Conservation (phyloP, 1,140 invertebrate species). For the Drosophila seguyi region DNA sequence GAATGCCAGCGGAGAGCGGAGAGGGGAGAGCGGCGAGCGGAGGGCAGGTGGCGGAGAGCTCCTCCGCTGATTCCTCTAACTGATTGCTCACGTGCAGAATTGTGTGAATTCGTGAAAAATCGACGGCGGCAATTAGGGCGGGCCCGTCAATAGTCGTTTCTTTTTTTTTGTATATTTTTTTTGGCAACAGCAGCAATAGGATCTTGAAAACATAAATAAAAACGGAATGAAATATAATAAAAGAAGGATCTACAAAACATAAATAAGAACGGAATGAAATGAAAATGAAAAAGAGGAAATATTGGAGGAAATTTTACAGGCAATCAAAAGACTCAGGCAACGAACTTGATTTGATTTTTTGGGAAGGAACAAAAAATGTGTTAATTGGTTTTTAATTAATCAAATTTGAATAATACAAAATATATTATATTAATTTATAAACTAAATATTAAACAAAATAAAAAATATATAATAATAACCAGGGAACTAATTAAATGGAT, state of each 20-base stretch:
- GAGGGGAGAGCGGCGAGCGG: slow-evolving; percentile 5
- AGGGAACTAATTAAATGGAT: too few relatives aligned
- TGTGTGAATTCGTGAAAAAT: slow-evolving; percentile 83
- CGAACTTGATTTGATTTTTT: slow-evolving; percentile 71
- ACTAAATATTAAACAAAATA: too few relatives aligned
- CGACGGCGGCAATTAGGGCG: slow-evolving; percentile 80
- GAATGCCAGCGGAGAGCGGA: slow-evolving; percentile 64
- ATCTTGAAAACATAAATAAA: background rate
- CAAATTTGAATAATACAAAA: too few relatives aligned
- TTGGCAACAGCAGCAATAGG: slow-evolving; percentile 32
- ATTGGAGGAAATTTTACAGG: slow-evolving; percentile 4
- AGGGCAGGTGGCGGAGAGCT: slow-evolving; percentile 7
- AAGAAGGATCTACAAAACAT: background rate
- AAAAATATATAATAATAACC: too few relatives aligned
- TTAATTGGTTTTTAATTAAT: too few relatives aligned
- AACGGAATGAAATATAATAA: background rate
- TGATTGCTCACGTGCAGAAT: slow-evolving; percentile 64
- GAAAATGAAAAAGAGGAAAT: background rate
- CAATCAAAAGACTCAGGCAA: slow-evolving; percentile 82
- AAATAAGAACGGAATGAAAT: background rate
- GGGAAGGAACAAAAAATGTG: too few relatives aligned
- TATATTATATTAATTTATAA: too few relatives aligned
- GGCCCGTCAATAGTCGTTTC: slow-evolving; percentile 33
- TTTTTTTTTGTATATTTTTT: background rate
- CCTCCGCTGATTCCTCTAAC: slow-evolving; percentile 37